Percentiles rank a stretch among this genome's conserved stretches.
Evolutionary conservation across 1,140 invertebrate species (phyloP).

Genomic region (Batillaria attramentaria): DNA sequence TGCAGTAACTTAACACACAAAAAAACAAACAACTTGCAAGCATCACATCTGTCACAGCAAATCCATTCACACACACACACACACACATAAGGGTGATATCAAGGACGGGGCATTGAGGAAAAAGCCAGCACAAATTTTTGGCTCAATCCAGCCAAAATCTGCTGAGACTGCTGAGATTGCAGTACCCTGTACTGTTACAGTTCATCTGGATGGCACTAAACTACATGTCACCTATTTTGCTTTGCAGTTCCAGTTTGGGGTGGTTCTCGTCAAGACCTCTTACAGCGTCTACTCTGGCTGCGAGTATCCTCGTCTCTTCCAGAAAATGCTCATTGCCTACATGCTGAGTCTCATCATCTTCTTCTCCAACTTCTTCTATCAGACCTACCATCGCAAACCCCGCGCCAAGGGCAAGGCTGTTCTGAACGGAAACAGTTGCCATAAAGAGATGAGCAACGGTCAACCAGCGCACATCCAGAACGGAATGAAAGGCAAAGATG

Average conservation of each 20-base stretch:
- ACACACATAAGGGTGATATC: too few species aligned
- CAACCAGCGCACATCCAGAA: not conserved
- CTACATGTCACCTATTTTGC: too few species aligned
- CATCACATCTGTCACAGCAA: too few species aligned
- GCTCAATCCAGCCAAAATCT: not conserved
- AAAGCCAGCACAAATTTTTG: too few species aligned
- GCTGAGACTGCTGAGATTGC: not conserved
- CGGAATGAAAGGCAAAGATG: too few species aligned
- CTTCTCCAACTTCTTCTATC: conserved; percentile 89
- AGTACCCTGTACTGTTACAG: too few species aligned
- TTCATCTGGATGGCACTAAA: too few species aligned
- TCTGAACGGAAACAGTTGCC: not conserved
- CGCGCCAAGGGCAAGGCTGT: not conserved
- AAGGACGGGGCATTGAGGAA: too few species aligned
- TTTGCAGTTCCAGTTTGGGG: conserved; percentile 85
- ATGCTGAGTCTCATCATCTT: conserved; percentile 76
- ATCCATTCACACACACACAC: too few species aligned
- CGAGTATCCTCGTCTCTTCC: conserved; percentile 69
- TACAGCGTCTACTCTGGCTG: conserved; percentile 70
- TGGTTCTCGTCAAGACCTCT: conserved; percentile 82
- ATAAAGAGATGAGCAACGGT: not conserved
- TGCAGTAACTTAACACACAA: too few species aligned
- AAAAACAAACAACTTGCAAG: too few species aligned
- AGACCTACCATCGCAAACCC: conserved; percentile 45
- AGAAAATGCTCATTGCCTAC: conserved; percentile 67